phyloP scores from a whole-genome alignment of 2,113 vertebrate genomes.

The Galbula dea region DNA sequence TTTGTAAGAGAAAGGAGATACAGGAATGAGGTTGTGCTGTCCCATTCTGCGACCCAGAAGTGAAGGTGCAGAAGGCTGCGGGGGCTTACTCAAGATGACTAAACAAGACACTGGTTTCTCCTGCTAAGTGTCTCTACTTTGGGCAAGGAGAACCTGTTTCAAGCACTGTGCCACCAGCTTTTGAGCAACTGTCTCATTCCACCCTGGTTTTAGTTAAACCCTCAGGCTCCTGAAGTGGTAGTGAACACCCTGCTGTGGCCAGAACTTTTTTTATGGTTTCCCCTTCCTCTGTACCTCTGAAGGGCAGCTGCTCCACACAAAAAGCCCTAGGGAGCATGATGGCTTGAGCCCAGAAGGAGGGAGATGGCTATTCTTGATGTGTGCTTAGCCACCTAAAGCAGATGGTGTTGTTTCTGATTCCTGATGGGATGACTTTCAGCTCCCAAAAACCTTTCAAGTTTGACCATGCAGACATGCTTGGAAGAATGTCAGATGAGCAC shows the following conservation, averaged over 20 bases:
- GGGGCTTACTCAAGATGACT: neutral
- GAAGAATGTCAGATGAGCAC: conserved; percentile 55
- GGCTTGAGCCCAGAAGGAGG: neutral
- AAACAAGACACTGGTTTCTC: neutral
- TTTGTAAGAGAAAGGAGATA: neutral
- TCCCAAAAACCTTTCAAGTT: conserved; percentile 56
- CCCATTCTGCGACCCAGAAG: neutral
- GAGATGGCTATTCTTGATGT: neutral
- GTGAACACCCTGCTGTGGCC: neutral
- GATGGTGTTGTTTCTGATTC: conserved; percentile 52
- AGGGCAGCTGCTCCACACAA: neutral
- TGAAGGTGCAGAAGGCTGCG: neutral
- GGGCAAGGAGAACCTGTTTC: neutral
- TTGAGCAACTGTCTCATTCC: neutral
- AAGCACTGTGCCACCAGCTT: neutral
- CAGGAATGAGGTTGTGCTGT: neutral
- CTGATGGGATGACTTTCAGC: conserved; percentile 46
- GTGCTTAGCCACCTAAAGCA: conserved; percentile 49
- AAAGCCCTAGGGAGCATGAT: neutral
- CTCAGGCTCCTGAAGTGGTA: neutral
- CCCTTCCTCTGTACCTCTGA: conserved; percentile 26
- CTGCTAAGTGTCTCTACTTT: neutral
- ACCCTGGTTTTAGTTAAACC: neutral
- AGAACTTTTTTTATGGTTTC: neutral
- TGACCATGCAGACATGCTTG: conserved; percentile 48